phyloP scores from a whole-genome alignment of 2,888 invertebrate genomes.

The Lordiphosa fenestrarum region DNA sequence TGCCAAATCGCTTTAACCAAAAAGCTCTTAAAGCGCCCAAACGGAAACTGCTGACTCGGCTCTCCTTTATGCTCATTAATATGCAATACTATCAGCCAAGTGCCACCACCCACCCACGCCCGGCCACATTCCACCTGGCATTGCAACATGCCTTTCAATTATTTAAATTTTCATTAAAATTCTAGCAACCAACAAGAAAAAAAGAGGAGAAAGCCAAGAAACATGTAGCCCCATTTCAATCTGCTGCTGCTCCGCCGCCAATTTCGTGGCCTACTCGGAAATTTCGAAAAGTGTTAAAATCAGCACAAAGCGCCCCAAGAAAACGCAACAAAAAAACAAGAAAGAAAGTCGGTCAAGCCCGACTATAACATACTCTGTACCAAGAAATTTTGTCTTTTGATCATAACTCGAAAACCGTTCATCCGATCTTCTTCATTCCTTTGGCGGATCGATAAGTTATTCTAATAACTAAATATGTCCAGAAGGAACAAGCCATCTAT shows the following conservation, averaged over 20 bases:
- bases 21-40: conserved; percentile 47
- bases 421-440: no score
- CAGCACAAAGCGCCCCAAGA: conserved; percentile 36
- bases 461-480: no score
- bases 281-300: conserved; percentile 65
- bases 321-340: not conserved
- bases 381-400: no score
- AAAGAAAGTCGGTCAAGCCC: no score
- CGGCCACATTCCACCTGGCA: conserved; percentile 27
- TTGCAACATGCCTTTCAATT: conserved; percentile 61
- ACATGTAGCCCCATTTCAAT: conserved; percentile 14
- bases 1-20: conserved; percentile 54
- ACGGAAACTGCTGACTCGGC: conserved; percentile 39
- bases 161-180: conserved; percentile 74
- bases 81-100: conserved; percentile 55
- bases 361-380: no score
- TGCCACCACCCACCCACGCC: conserved; percentile 6
- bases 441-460: no score
- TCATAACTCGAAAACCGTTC: no score
- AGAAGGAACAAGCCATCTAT: no score
- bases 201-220: not conserved
- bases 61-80: conserved; percentile 62
- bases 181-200: conserved; percentile 31
- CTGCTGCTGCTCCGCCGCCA: conserved; percentile 14
- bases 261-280: conserved; percentile 42